Percentiles rank a stretch among this genome's conserved stretches.
These are phyloP conservation scores for human DNA, from an alignment of 2,113 vertebrate genomes.

Conservation along the genomic window GRCh38 chr18:67923001-67923500, in stretches of 20 bases:
- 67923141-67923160: background rate
- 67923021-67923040: background rate
- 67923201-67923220: background rate
- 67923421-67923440: background rate
- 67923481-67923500: background rate
- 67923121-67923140: background rate
- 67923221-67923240: background rate
- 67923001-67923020: background rate
- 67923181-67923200: background rate
- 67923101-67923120: background rate
- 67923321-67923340: background rate
- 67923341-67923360: no score
- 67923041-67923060: background rate
- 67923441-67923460: rapidly evolving
- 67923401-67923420: background rate
- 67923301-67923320: background rate
- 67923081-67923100: background rate
- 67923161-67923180: background rate
- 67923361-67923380: background rate
- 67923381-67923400: no score
- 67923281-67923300: background rate
- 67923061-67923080: background rate
- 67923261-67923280: background rate
- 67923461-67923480: background rate
- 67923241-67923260: background rate